phyloP scores from a whole-genome alignment of 2,888 invertebrate species.

The Biston stratarius region DNA sequence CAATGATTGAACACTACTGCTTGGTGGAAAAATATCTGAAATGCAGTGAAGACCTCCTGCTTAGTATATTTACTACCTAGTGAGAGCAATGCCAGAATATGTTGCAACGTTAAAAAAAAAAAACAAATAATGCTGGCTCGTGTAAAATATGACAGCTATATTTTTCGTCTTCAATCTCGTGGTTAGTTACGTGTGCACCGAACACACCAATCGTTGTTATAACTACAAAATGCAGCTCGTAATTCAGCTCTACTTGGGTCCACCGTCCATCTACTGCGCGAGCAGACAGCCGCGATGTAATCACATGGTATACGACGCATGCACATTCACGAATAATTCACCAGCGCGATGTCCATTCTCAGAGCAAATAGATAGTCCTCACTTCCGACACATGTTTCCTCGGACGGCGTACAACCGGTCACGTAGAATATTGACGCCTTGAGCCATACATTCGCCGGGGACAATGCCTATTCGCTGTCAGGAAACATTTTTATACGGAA shows the following conservation, averaged over 20 bases:
- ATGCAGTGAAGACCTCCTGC: no score
- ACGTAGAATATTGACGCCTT: conserved; percentile 86
- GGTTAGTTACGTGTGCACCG: no score
- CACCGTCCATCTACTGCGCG: conserved; percentile 35
- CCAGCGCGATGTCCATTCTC: conserved; percentile 75
- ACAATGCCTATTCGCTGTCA: conserved; percentile 70
- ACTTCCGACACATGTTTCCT: conserved; percentile 85
- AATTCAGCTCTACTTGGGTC: background rate
- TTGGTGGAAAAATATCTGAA: no score
- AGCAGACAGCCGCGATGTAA: conserved; percentile 43
- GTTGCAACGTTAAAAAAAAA: no score
- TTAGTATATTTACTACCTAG: no score
- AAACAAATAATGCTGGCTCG: no score
- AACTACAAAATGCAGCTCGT: no score
- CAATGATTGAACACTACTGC: no score
- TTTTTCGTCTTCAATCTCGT: no score
- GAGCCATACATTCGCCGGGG: conserved; percentile 73
- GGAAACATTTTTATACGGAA: conserved; percentile 67
- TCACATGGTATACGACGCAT: conserved; percentile 52
- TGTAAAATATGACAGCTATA: no score
- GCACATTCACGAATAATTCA: conserved; percentile 76
- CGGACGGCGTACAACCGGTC: conserved; percentile 79
- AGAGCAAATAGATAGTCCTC: conserved; percentile 83
- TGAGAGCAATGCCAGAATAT: no score
- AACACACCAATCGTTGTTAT: no score